phyloP scores from a whole-genome alignment of 2,113 vertebrate genomes.

The Embiotoca jacksoni region DNA sequence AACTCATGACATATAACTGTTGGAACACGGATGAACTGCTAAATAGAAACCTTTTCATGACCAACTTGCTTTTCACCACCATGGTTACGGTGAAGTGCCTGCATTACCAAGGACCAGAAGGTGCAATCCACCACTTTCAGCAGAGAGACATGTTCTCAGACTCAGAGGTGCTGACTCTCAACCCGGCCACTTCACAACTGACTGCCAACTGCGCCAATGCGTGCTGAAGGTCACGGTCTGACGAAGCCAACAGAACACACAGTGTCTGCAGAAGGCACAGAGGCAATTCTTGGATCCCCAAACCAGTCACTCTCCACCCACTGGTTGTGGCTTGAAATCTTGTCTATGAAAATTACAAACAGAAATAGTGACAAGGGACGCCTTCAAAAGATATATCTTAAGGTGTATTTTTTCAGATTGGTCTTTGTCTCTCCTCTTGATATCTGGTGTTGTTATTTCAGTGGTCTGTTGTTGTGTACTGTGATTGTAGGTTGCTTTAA shows the following conservation, averaged over 20 bases:
- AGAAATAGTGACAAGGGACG: neutral
- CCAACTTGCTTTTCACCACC: neutral
- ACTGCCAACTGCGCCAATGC: slow-evolving; percentile 4
- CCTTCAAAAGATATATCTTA: too few relatives aligned
- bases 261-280: neutral
- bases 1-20: neutral
- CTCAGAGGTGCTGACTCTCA: neutral
- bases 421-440: too few relatives aligned
- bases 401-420: too few relatives aligned
- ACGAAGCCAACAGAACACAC: slow-evolving; percentile 19
- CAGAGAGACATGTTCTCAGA: neutral
- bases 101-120: neutral
- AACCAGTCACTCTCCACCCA: neutral
- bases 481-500: too few relatives aligned
- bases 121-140: neutral
- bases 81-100: neutral
- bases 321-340: slow-evolving; percentile 16
- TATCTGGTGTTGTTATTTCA: too few relatives aligned
- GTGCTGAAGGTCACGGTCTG: neutral
- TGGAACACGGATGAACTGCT: neutral
- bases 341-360: slow-evolving; percentile 16
- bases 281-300: neutral
- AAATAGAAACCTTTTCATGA: neutral
- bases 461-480: too few relatives aligned
- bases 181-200: neutral